These are phyloP conservation scores for Thamnophis sirtalis DNA, from an alignment of 2,113 vertebrate genomes.

Conservation along the genomic window DNA sequence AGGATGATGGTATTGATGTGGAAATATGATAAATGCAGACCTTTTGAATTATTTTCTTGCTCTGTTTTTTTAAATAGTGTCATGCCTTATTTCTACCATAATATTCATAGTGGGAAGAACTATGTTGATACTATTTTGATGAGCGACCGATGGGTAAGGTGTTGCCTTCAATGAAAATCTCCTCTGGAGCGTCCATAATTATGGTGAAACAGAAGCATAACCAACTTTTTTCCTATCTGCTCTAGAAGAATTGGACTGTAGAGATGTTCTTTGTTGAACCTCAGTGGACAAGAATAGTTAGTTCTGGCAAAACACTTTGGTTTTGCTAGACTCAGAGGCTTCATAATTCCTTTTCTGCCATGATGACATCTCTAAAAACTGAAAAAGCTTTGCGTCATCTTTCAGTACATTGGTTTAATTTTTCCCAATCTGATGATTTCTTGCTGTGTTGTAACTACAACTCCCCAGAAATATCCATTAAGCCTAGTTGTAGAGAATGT, in stretches of 20 bases:
- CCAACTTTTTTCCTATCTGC: background rate
- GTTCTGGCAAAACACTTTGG: background rate
- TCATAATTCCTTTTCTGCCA: background rate
- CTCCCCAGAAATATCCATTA: background rate
- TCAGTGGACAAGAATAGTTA: background rate
- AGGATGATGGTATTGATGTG: slow-evolving; percentile 36
- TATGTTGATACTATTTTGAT: background rate
- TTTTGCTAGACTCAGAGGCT: slow-evolving; percentile 9
- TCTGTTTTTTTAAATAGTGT: background rate
- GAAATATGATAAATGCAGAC: background rate
- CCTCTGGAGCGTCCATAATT: background rate
- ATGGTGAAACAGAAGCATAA: background rate
- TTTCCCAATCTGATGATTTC: background rate
- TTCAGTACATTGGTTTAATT: background rate
- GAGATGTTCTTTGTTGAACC: background rate
- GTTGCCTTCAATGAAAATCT: background rate
- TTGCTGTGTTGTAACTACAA: background rate
- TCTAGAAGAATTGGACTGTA: background rate
- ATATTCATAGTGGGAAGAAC: background rate
- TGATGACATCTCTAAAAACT: background rate
- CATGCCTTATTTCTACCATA: background rate
- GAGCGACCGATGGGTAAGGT: background rate
- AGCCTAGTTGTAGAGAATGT: background rate
- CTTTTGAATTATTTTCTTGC: background rate
- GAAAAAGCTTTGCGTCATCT: background rate